Percentiles rank a stretch among this genome's conserved stretches.
Conservation (phyloP, 2,113 vertebrate species). For the Podocnemis expansa region DNA sequence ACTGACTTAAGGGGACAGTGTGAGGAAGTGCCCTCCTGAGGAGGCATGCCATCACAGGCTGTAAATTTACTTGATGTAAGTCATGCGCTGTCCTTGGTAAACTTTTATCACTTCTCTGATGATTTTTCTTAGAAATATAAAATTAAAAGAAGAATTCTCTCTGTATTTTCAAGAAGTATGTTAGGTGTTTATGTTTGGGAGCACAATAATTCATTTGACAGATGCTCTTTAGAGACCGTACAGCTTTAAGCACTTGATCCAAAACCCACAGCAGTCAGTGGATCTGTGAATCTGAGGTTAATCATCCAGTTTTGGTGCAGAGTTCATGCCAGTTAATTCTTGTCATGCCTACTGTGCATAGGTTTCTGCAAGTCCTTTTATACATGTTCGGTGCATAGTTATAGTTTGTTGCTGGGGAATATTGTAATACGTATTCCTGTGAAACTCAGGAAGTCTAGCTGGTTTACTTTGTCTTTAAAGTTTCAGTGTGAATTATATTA, state of each 20-base stretch:
- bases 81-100: neutral
- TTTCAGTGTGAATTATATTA: neutral
- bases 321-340: neutral
- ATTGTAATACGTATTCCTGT: neutral
- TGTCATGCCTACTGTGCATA: accelerated
- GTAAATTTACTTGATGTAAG: too few relatives aligned
- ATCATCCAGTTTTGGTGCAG: neutral
- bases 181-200: neutral
- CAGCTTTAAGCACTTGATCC: neutral
- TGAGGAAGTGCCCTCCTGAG: too few relatives aligned
- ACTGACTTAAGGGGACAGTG: too few relatives aligned
- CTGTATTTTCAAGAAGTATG: neutral
- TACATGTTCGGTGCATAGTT: neutral
- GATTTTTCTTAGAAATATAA: neutral
- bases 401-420: neutral
- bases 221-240: neutral
- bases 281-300: neutral
- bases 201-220: neutral
- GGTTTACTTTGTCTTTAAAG: neutral
- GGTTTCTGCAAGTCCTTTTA: neutral
- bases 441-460: neutral
- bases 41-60: too few relatives aligned
- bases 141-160: neutral
- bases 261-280: neutral
- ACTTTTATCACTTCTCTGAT: neutral